phyloP scores from a whole-genome alignment of 2,113 vertebrate species.

The Ochotona curzoniae region DNA sequence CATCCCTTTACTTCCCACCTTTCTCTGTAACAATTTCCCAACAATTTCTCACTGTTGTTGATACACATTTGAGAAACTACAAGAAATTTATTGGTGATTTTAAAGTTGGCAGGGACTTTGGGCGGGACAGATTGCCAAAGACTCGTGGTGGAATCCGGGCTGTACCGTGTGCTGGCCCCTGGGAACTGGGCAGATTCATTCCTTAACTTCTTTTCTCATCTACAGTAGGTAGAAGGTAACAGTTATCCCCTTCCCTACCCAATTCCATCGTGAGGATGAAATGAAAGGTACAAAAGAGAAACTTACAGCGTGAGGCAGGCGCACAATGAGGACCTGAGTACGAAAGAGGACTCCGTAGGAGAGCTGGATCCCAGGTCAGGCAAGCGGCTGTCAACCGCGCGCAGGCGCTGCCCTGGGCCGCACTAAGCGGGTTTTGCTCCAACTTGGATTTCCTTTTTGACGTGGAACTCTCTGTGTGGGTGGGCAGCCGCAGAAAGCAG shows the following conservation, averaged over 20 bases:
- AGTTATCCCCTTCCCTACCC: no score
- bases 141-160: background rate
- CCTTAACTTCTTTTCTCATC: background rate
- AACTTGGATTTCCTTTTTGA: background rate
- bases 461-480: no score
- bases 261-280: background rate
- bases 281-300: background rate
- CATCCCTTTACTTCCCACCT: background rate
- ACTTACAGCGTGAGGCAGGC: background rate
- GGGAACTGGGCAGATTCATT: background rate
- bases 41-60: background rate
- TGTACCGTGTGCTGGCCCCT: background rate
- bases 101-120: background rate
- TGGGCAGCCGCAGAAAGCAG: background rate
- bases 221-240: background rate
- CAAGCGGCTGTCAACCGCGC: background rate
- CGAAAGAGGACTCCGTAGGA: background rate
- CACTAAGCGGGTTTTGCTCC: background rate
- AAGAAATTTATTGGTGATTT: constrained; percentile 35
- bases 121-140: background rate
- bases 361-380: fast-evolving
- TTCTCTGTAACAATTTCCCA: background rate
- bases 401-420: no score
- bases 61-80: background rate
- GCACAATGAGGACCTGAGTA: background rate